Conservation (phyloP, 1,140 invertebrate genomes). For the Theocolax elegans region DNA sequence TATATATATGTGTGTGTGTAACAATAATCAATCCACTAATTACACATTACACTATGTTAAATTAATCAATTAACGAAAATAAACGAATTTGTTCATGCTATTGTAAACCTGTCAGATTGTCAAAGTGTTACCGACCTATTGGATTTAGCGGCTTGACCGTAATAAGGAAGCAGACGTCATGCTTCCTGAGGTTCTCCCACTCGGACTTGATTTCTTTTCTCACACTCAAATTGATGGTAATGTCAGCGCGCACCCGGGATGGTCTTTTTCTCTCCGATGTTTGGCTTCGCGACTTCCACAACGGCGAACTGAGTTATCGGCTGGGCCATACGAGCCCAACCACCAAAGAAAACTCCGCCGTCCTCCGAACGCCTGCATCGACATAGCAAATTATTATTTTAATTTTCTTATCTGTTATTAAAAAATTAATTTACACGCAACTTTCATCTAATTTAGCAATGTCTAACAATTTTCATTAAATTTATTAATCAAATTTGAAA, state of each 20-base stretch:
- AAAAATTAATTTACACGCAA: no score
- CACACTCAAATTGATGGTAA: conserved; percentile 91
- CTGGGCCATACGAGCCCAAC: conserved; percentile 99
- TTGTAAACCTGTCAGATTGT: no score
- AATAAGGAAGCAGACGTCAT: conserved; percentile 97
- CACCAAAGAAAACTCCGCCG: conserved; percentile 88
- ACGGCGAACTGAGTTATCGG: conserved; percentile 93
- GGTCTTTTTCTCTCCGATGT: conserved; percentile 94
- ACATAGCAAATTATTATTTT: neutral
- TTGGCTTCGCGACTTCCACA: conserved; percentile 92
- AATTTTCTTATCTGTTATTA: conserved; percentile 6
- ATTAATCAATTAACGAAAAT: no score
- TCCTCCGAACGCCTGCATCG: conserved; percentile 85
- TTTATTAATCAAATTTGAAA: no score
- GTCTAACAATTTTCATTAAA: no score
- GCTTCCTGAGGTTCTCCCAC: conserved; percentile 96
- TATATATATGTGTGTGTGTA: no score
- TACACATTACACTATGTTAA: no score
- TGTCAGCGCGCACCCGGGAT: conserved; percentile 92
- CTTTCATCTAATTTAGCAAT: no score
- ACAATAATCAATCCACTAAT: no score
- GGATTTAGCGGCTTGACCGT: conserved; percentile 86
- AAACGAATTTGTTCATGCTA: no score
- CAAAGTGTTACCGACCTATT: conserved; percentile 82
- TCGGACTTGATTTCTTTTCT: conserved; percentile 92